These are phyloP conservation scores for Cercopithecus hamlyni DNA, from an alignment of 2,797 vertebrate genomes.

Conservation along the genomic window DNA sequence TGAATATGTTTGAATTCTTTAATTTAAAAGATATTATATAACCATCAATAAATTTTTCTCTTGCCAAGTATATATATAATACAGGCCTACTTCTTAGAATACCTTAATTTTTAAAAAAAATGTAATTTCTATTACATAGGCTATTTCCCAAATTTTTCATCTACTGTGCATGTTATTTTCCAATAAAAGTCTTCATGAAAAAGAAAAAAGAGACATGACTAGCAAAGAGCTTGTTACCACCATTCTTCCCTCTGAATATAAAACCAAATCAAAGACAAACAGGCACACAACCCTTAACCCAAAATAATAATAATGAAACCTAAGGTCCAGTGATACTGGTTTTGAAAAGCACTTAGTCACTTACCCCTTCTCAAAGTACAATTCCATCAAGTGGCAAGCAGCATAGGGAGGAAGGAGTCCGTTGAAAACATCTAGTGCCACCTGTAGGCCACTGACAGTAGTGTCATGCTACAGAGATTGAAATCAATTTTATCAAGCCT, in stretches of 20 bases:
- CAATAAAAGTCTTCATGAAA: neutral
- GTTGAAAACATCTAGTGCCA: constrained; percentile 91
- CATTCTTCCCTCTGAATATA: neutral
- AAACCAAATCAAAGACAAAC: neutral
- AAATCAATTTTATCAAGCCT: neutral
- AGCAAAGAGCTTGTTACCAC: neutral
- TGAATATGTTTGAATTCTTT: neutral
- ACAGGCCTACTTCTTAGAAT: neutral
- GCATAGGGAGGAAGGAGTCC: constrained; percentile 91
- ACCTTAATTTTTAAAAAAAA: neutral
- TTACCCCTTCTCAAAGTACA: constrained; percentile 90
- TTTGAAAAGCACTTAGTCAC: constrained; percentile 66
- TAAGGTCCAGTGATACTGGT: neutral
- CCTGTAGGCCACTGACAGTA: constrained; percentile 92
- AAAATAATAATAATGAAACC: neutral
- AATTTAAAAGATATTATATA: neutral
- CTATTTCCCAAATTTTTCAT: neutral
- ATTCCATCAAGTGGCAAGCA: constrained; percentile 93
- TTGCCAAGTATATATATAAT: neutral
- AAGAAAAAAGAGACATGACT: neutral
- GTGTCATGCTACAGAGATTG: constrained; percentile 89
- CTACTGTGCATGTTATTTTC: neutral
- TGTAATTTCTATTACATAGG: neutral
- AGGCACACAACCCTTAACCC: neutral
- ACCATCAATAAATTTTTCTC: neutral